Percentiles rank a stretch among this genome's conserved stretches.
phyloP scores from a whole-genome alignment of 2,113 vertebrate species.

The Psettodes erumei region DNA sequence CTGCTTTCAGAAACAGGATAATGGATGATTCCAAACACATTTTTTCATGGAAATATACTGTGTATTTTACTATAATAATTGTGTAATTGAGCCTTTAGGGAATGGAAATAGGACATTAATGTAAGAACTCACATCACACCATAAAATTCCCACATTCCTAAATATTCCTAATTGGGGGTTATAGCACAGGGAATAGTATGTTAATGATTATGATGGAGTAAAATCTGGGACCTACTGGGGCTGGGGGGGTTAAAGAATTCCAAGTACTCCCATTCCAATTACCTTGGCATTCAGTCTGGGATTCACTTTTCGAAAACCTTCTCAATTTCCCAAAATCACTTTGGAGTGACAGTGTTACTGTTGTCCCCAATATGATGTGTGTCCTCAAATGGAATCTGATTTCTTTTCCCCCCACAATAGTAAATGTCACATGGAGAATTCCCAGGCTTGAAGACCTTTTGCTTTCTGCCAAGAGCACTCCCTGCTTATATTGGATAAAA shows the following conservation, averaged over 20 bases:
- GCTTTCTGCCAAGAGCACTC: slow-evolving; percentile 57
- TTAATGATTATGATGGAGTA: slow-evolving; percentile 12
- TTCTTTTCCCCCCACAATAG: slow-evolving; percentile 42
- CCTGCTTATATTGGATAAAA: slow-evolving; percentile 49
- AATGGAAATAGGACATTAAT: background rate
- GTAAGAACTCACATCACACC: background rate
- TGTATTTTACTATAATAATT: background rate
- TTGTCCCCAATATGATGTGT: slow-evolving; percentile 32
- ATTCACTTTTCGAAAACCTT: background rate
- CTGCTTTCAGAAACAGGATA: slow-evolving; percentile 2
- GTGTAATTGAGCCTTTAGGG: background rate
- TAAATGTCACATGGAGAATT: slow-evolving; percentile 53
- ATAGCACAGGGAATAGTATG: background rate
- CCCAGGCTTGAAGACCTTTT: slow-evolving; percentile 48
- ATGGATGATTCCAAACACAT: slow-evolving; percentile 13
- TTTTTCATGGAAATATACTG: slow-evolving; percentile 13
- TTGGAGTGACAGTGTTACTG: background rate
- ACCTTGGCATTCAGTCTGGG: background rate
- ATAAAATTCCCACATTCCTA: background rate
- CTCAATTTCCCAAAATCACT: slow-evolving; percentile 15
- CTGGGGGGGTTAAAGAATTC: background rate
- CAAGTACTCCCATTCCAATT: slow-evolving; percentile 6
- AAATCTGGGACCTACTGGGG: background rate
- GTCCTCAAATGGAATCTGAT: slow-evolving; percentile 53
- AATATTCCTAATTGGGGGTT: slow-evolving; percentile 12